Evolutionary conservation across 2,888 invertebrate genomes (phyloP).

Genomic region (Cyrtodaria siliqua): DNA sequence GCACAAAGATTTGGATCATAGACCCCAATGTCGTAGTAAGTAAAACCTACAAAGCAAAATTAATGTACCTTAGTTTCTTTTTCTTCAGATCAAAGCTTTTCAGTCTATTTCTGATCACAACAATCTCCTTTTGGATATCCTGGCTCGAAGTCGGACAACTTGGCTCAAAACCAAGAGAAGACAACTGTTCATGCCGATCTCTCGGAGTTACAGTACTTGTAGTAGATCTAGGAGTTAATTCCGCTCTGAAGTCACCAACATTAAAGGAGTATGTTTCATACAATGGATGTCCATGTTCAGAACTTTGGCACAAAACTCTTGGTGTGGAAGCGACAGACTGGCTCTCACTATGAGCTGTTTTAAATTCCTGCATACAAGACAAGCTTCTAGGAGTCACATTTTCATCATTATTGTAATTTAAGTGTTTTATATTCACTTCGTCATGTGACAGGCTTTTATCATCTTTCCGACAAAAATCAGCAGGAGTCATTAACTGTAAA

Average conservation of each 20-base stretch:
- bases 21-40: too few species aligned
- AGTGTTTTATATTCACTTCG: too few species aligned
- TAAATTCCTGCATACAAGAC: slow-evolving; percentile 2
- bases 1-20: too few species aligned
- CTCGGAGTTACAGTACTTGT: slow-evolving; percentile 27
- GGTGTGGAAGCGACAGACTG: slow-evolving; percentile 56
- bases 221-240: slow-evolving; percentile 54
- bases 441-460: neutral
- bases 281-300: slow-evolving; percentile 51
- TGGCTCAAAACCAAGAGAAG: slow-evolving; percentile 39
- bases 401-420: neutral
- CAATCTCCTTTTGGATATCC: slow-evolving; percentile 67
- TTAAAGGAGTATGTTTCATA: slow-evolving; percentile 47
- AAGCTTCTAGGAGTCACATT: slow-evolving; percentile 22
- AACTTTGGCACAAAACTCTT: slow-evolving; percentile 52
- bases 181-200: slow-evolving; percentile 23
- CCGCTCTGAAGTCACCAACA: slow-evolving; percentile 43
- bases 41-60: too few species aligned
- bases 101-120: slow-evolving; percentile 74
- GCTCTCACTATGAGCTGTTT: slow-evolving; percentile 30
- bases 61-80: slow-evolving; percentile 75
- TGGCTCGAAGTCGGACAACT: slow-evolving; percentile 5
- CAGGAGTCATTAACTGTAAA: slow-evolving; percentile 62
- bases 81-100: slow-evolving; percentile 75
- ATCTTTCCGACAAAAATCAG: slow-evolving; percentile 60